Evolutionary conservation across 2,888 invertebrate genomes (phyloP).

Genomic region (Tipula confusa): DNA sequence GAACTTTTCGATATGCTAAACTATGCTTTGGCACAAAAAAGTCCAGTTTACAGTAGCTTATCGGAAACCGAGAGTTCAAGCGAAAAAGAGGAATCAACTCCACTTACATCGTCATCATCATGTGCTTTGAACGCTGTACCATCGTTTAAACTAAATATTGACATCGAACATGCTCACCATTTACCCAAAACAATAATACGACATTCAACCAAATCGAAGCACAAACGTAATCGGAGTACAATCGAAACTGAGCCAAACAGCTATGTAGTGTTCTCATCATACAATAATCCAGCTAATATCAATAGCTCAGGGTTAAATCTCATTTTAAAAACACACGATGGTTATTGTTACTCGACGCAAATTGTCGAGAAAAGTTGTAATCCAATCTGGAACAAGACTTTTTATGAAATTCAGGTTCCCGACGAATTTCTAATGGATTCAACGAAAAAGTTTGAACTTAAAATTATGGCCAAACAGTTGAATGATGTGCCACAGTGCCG

Average conservation of each 20-base stretch:
- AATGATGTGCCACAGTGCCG: constrained; percentile 45
- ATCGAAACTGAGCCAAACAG: constrained; percentile 54
- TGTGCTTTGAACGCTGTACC: background rate
- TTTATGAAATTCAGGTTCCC: constrained; percentile 50
- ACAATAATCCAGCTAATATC: constrained; percentile 45
- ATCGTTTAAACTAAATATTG: constrained; percentile 52
- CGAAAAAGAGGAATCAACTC: background rate
- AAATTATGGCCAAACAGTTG: constrained; percentile 57
- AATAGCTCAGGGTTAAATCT: background rate
- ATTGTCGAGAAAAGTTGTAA: constrained; percentile 52
- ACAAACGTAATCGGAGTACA: constrained; percentile 40
- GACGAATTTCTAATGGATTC: constrained; percentile 50
- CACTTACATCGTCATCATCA: background rate
- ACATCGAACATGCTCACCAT: constrained; percentile 56
- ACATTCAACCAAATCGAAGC: constrained; percentile 40
- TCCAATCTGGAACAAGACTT: constrained; percentile 56
- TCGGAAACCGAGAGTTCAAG: background rate
- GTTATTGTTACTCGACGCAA: constrained; percentile 51
- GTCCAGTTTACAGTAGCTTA: background rate
- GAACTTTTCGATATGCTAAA: constrained; percentile 48
- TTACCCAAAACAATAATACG: constrained; percentile 46
- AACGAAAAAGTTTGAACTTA: constrained; percentile 56
- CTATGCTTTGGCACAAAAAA: constrained; percentile 41
- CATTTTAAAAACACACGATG: constrained; percentile 45
- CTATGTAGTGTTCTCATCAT: constrained; percentile 59